Percentiles rank a stretch among this genome's conserved stretches.
These are phyloP conservation scores for Drosophila lowei DNA, from an alignment of 1,140 invertebrate species.

Conservation along the genomic window DNA sequence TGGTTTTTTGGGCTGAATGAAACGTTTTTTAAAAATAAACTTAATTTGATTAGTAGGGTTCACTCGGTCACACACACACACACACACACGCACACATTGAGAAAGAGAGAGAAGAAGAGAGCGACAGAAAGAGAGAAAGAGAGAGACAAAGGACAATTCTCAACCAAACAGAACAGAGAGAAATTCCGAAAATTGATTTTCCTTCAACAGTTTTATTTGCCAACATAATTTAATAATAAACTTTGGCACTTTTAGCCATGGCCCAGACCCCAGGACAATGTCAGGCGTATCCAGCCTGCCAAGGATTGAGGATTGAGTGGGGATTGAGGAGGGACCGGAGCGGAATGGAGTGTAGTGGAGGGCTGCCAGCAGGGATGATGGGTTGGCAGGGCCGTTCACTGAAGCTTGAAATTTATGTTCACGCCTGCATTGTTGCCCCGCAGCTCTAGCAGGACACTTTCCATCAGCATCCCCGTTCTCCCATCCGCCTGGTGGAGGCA, in stretches of 20 bases:
- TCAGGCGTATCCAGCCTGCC: too few species aligned
- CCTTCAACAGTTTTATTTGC: constrained; percentile 75
- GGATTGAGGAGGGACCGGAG: constrained; percentile 14
- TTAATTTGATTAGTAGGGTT: constrained; percentile 79
- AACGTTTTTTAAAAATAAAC: constrained; percentile 60
- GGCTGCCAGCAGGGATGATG: constrained; percentile 11
- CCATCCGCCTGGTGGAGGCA: constrained; percentile 5
- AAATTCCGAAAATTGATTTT: constrained; percentile 71
- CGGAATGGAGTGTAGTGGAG: neutral
- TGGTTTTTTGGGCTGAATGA: constrained; percentile 47
- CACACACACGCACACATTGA: constrained; percentile 16
- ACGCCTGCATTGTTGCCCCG: constrained; percentile 70
- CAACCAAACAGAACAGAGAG: constrained; percentile 34
- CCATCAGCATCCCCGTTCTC: constrained; percentile 5
- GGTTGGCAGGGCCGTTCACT: constrained; percentile 35
- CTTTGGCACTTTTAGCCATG: constrained; percentile 77
- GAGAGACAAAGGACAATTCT: constrained; percentile 38
- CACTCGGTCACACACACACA: constrained; percentile 52
- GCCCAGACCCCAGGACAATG: constrained; percentile 17
- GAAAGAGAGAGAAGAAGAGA: neutral
- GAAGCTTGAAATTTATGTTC: constrained; percentile 79
- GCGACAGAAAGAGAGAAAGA: neutral
- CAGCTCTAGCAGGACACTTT: constrained; percentile 33
- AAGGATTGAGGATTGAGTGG: constrained; percentile 16
- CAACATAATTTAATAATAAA: constrained; percentile 80